Evolutionary conservation across 1,140 invertebrate genomes (phyloP), one percentile per base, ranked within the genome.

Genomic region (Drosophila saltans): DNA sequence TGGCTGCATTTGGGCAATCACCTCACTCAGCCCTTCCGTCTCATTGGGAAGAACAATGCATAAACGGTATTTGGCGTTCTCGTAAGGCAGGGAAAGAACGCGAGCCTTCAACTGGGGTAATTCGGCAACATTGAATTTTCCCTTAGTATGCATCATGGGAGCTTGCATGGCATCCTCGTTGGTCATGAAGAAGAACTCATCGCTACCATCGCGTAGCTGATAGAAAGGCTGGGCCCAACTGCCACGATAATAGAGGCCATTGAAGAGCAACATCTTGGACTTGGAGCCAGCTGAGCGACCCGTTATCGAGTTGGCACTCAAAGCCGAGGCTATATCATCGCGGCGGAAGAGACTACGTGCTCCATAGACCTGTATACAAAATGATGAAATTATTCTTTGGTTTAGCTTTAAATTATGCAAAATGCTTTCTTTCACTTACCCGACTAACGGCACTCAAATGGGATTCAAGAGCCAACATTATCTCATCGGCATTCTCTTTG

Each of bases 201-300:
- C 90, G 26, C 88, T 89, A 28, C 93, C 92, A n/a, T 83, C 78
- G 1, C 81, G 60, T 58, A 89, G 36, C 66, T 91, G 83, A 41
- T 76, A 76, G 71, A 92, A 92, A 1, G 83, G 79, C 11, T 73
- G 76, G 0, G 80, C 75, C 91, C 91, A 92, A 26, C 76, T 82
- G 2, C 94, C 94, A 7, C 93, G 93, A 92, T 94, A 95, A 83
- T 94, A 95, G 59, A 95, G 93, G 0, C 94, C 94, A 74, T 95
- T 95, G 92, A 95, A 95, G 8, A 94, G 92, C 52, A 95, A 92
- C 94, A 95, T 95, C 65, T 92, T 92, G n/a, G 93, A 92, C 55
- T 81, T 88, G 52, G 77, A 82, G 28, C 69, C 79, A 3, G 43
- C 41, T 3, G 80, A 66, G 2, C 85, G 80, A 5, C 91, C 91